Evolutionary conservation across 2,113 vertebrate species (phyloP).

Genomic region (Lophura nycthemera): DNA sequence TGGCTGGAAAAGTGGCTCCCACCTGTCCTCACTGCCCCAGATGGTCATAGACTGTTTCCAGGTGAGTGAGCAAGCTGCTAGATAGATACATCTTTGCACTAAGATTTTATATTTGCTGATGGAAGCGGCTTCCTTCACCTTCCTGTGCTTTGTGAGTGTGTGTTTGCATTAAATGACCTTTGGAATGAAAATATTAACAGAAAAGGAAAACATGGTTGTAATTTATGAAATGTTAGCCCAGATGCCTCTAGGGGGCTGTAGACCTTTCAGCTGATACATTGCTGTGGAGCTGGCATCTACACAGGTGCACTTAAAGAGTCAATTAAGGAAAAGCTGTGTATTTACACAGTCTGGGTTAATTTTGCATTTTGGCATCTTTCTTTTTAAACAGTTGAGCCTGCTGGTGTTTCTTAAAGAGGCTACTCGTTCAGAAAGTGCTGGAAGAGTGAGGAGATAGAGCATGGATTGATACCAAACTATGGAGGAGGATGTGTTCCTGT

Average conservation of each 20-base stretch:
- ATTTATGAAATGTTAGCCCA: conserved; percentile 68
- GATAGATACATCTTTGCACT: not conserved
- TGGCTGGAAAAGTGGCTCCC: accelerated
- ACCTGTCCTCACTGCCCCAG: not conserved
- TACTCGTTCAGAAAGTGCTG: not conserved
- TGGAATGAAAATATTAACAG: conserved; percentile 73
- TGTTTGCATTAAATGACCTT: conserved; percentile 64
- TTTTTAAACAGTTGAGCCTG: not conserved
- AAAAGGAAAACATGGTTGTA: conserved; percentile 72
- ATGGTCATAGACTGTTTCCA: too few species aligned
- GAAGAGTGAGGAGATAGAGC: not conserved
- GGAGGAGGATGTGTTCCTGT: not conserved
- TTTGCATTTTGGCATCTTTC: not conserved
- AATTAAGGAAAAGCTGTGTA: conserved; percentile 52
- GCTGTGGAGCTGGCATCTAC: conserved; percentile 25
- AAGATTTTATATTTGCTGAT: not conserved
- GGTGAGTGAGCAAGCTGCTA: not conserved
- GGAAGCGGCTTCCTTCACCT: not conserved
- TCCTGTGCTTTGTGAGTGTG: not conserved
- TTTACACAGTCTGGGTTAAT: conserved; percentile 47
- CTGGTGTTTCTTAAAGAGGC: not conserved
- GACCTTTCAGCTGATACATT: conserved; percentile 59
- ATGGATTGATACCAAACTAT: not conserved
- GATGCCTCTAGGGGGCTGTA: conserved; percentile 6
- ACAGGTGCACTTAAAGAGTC: conserved; percentile 66